These are phyloP conservation scores for Monopterus albus DNA, from an alignment of 2,113 vertebrate genomes.

Conservation along the genomic window DNA sequence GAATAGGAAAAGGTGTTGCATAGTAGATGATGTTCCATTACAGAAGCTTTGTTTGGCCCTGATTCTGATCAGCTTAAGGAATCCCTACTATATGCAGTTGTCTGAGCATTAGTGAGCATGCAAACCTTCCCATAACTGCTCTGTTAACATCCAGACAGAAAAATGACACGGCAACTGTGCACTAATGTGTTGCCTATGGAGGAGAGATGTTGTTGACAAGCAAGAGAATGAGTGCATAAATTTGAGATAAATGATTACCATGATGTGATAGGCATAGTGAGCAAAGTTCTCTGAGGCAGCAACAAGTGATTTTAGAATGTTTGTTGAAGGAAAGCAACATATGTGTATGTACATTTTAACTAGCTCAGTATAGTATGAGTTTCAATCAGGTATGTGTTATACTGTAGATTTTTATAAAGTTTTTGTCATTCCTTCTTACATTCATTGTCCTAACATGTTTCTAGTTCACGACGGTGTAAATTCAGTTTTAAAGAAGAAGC, in stretches of 20 bases:
- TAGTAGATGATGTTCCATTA: neutral
- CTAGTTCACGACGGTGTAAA: neutral
- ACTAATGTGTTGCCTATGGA: constrained; percentile 9
- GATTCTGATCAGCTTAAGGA: neutral
- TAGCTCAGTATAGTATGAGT: no score
- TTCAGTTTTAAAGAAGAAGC: neutral
- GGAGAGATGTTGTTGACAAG: constrained; percentile 11
- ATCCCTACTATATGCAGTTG: neutral
- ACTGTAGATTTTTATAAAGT: no score
- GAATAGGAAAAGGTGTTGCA: neutral
- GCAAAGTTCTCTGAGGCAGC: neutral
- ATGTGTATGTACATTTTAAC: no score
- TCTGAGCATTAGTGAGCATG: neutral
- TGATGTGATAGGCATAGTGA: neutral
- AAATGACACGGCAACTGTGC: constrained; percentile 4
- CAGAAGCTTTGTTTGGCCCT: no score
- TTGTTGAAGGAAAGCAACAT: no score
- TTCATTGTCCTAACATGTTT: neutral
- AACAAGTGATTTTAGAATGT: no score
- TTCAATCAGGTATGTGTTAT: no score
- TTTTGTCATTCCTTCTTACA: no score
- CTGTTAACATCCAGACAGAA: neutral
- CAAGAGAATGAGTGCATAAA: neutral
- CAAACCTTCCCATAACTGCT: neutral
- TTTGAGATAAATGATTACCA: no score